Conservation (phyloP, 2,113 vertebrate genomes). For the Thunnus thynnus region DNA sequence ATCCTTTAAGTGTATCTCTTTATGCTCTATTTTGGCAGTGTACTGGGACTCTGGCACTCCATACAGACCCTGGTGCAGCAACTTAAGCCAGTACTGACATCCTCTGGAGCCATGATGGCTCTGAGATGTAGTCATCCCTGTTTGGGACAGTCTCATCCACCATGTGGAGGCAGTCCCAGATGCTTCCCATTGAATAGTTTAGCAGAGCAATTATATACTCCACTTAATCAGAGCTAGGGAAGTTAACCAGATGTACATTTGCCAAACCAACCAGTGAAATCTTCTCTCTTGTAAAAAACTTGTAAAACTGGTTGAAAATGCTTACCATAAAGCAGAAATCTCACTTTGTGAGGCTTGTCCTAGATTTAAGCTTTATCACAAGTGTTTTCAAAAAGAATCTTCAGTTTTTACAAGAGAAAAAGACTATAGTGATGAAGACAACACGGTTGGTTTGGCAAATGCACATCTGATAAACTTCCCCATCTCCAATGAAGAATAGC, state of each 20-base stretch:
- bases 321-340: not conserved
- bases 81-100: not conserved
- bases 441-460: no score
- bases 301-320: not conserved
- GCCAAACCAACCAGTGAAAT: not conserved
- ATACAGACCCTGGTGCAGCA: not conserved
- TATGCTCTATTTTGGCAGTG: not conserved
- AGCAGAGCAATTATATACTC: not conserved
- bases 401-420: not conserved
- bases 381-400: slow-evolving; percentile 4
- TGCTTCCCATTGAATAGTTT: not conserved
- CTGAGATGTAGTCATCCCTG: not conserved
- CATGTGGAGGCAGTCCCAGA: not conserved
- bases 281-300: not conserved
- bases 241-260: not conserved
- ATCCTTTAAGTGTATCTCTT: not conserved
- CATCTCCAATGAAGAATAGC: not conserved
- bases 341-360: not conserved
- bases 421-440: not conserved
- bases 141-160: not conserved
- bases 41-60: not conserved
- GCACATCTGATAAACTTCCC: not conserved
- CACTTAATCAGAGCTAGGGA: not conserved
- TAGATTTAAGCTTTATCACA: not conserved
- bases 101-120: not conserved